Base-by-base conservation (phyloP, 2,113 vertebrate species). In the Mesembrinibis cayennensis region DNA sequence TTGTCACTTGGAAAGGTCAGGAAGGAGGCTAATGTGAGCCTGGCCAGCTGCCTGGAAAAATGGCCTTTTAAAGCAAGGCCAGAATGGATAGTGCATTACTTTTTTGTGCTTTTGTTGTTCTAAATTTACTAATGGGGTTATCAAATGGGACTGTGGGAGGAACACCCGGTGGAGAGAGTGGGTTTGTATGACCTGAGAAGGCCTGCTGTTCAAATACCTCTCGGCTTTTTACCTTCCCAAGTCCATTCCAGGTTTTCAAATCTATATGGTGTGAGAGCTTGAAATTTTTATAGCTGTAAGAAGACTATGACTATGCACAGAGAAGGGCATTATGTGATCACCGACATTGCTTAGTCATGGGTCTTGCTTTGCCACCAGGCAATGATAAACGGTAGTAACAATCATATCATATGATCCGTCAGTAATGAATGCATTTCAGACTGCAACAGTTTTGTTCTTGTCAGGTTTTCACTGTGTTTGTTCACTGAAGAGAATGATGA, bases 401-500 rank as follows among this genome's bases (percentile, higher is more conserved):
- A 66, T 74, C 34, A 50, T 21, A 71, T 56, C 69, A 25, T 87
- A 89, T 52, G 40, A 61, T 93, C 70, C 87, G 36, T 32, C 77
- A 83, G 25, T 77, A 83, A 70, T 55, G 63, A 95, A 92, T 56
- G 40, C 23, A 14, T 91, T 91, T 91, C 78, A 87, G 87, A 53
- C 65, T 69, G 45, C 47, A 79, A 27, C 23, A 49, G 14, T 70
- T 97, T 87, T 82, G 78, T 42, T 82, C 77, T 77, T 79, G 78
- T 74, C 82, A 85, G 44, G 61, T 86, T 90, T 96, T 67, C 52
- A 45, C 83, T 36, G 65, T 92, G 74, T 95, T 89, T 93, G 74
- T 58, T 90, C 92, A 76, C 79, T 91, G 76, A 93, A 87, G 44
- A 74, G 87, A 89, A 82, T 82, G 71, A 93, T 86, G 69, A 91